phyloP scores from a whole-genome alignment of 2,888 invertebrate species.

The Bellardia bayeri region DNA sequence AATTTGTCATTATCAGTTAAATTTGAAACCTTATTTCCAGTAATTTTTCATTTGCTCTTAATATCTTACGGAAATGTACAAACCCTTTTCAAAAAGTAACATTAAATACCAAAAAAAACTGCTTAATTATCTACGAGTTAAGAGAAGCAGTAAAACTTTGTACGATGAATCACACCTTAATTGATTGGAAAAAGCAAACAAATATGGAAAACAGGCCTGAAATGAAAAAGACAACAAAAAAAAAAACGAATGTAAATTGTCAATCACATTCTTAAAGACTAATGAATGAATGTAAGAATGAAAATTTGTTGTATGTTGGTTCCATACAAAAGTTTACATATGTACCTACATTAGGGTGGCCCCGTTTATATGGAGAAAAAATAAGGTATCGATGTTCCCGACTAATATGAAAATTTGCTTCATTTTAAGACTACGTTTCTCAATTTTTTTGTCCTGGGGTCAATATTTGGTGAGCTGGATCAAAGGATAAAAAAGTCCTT shows the following conservation, averaged over 20 bases:
- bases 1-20: background rate
- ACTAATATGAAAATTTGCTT: no score
- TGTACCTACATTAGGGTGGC: no score
- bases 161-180: conserved; percentile 41
- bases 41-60: background rate
- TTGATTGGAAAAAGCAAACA: background rate
- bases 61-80: background rate
- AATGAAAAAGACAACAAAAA: background rate
- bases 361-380: no score
- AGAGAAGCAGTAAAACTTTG: background rate
- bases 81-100: background rate
- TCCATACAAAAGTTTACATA: background rate
- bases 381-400: no score
- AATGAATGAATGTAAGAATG: background rate
- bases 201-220: background rate
- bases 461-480: no score
- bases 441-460: no score
- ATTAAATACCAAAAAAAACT: background rate
- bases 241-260: conserved; percentile 43
- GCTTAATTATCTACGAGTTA: background rate
- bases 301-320: background rate
- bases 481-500: no score
- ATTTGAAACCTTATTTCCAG: background rate
- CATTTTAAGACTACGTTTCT: no score
- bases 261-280: conserved; percentile 41